Conservation (phyloP, 2,888 invertebrate genomes). For the Dexiosoma caninum region DNA sequence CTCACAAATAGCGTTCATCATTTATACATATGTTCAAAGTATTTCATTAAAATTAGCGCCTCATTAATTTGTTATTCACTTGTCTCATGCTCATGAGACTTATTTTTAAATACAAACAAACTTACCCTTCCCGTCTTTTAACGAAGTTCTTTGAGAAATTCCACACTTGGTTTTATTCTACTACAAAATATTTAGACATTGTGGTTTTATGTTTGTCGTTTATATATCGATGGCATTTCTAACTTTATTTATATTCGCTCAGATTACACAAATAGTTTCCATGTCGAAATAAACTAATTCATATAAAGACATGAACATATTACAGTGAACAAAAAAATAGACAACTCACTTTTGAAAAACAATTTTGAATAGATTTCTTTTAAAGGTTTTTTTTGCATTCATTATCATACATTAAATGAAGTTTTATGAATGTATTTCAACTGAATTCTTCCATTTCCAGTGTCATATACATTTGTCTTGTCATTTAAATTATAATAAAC, state of each 20-base stretch:
- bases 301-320: background rate
- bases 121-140: background rate
- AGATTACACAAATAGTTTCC: background rate
- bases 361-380: slow-evolving; percentile 24
- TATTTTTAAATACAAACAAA: background rate
- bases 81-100: background rate
- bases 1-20: too few relatives aligned
- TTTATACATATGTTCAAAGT: background rate
- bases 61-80: background rate
- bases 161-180: slow-evolving; percentile 2
- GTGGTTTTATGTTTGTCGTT: background rate
- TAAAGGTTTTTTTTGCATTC: background rate
- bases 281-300: too few relatives aligned
- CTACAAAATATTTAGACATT: background rate
- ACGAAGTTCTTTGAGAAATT: background rate
- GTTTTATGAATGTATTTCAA: background rate
- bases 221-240: slow-evolving; percentile 33
- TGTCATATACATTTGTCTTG: slow-evolving; percentile 35
- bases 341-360: background rate
- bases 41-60: background rate
- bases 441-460: slow-evolving; percentile 1
- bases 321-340: background rate
- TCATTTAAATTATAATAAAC: slow-evolving; percentile 28
- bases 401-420: background rate
- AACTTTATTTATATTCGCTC: slow-evolving; percentile 28